These are phyloP conservation scores for Datnioides undecimradiatus DNA, from an alignment of 2,113 vertebrate species.

Conservation along the genomic window DNA sequence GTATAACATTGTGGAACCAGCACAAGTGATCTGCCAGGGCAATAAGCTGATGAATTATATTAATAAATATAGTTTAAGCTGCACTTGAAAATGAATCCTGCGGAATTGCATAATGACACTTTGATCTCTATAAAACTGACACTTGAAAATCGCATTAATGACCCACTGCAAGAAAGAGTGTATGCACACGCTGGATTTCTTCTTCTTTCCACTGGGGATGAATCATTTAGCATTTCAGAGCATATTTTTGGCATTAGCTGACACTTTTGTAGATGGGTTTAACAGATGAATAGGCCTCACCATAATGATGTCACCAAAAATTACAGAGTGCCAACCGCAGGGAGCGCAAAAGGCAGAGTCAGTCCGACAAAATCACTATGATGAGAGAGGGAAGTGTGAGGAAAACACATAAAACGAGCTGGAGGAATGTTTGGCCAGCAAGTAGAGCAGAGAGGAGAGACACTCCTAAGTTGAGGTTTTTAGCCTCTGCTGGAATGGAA, in stretches of 20 bases:
- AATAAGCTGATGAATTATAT: too few species aligned
- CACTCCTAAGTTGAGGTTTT: neutral
- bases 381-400: neutral
- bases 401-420: neutral
- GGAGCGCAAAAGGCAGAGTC: neutral
- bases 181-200: neutral
- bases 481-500: neutral
- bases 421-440: neutral
- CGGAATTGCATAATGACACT: neutral
- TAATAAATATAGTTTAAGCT: neutral
- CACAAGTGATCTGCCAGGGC: neutral
- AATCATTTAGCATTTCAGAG: constrained; percentile 9
- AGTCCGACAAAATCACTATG: neutral
- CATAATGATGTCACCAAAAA: neutral
- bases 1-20: neutral
- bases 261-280: neutral
- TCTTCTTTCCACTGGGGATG: neutral
- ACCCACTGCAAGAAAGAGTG: constrained; percentile 1
- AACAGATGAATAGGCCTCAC: neutral
- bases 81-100: neutral
- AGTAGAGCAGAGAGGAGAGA: neutral
- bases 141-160: neutral
- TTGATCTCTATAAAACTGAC: constrained; percentile 1
- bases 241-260: constrained; percentile 9
- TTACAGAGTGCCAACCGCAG: neutral